These are phyloP conservation scores for Austrofundulus limnaeus DNA, from an alignment of 2,113 vertebrate genomes.

Conservation along the genomic window DNA sequence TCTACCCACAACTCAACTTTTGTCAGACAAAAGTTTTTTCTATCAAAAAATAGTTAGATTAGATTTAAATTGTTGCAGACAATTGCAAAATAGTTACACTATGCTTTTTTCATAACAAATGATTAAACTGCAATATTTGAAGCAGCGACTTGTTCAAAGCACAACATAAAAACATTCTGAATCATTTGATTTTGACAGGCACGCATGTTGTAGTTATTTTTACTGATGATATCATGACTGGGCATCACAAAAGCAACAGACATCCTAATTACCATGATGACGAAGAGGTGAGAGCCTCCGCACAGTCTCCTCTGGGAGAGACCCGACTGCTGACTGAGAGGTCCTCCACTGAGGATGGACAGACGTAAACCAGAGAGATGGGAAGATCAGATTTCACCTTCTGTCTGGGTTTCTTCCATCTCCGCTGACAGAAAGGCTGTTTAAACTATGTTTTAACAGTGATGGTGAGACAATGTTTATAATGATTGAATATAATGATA, in stretches of 20 bases:
- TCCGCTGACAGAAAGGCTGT: conserved; percentile 7
- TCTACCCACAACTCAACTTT: no score
- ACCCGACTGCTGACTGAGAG: conserved; percentile 35
- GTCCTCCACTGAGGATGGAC: conserved; percentile 38
- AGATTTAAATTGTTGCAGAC: no score
- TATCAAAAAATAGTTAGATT: no score
- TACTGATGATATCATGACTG: conserved; percentile 4
- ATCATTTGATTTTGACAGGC: not conserved
- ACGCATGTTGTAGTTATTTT: conserved; percentile 1
- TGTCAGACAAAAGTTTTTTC: no score
- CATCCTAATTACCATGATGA: conserved; percentile 65
- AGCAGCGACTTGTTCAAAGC: no score
- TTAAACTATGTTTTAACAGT: no score
- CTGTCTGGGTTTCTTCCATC: conserved; percentile 43
- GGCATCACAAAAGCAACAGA: conserved; percentile 42
- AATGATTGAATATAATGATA: no score
- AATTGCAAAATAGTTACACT: no score
- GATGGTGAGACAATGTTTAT: no score
- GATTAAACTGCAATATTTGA: no score
- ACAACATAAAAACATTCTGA: no score
- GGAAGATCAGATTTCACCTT: conserved; percentile 62
- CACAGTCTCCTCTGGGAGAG: conserved; percentile 47
- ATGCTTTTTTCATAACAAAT: no score
- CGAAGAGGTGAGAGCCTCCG: conserved; percentile 28
- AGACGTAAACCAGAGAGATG: conserved; percentile 50